Evolutionary conservation across 2,888 invertebrate genomes (phyloP), one percentile per base, ranked within the genome.

Genomic region (Agrilus cyanescens): DNA sequence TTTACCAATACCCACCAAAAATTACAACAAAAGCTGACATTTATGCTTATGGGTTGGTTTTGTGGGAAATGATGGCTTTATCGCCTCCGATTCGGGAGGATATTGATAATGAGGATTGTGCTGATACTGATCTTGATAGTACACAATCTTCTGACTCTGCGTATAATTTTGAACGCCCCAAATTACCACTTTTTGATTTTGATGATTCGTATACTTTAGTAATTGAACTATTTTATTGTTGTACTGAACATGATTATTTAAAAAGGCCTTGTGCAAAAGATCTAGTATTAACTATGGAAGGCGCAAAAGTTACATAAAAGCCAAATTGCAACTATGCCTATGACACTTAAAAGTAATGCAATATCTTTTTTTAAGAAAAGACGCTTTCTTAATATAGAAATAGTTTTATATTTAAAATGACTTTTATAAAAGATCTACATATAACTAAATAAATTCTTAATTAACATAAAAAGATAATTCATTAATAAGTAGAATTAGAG

Each of bases 61-160:
- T 88, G 18, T 88, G 84, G 78, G 88, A 89, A 71, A 88, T 86
- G 77, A 68, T 89, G 61, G 74, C 85, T 0, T 67, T 87, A 3
- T 68, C 72, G 40, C 74, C 81, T 0, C 89, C 88, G 0, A 82
- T 83, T 57, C 60, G 72, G 0, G 65, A 69, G 12, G 54, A 58
- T 37, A 53, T 56, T 16, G 50, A 54, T 12, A 41, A 53, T 25
- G 46, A 46, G 12, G 61, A 58, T 4, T 62, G 55, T 60, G 69
- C 66, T 57, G 67, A 67, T 67, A 40, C 56, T 56, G 52, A 43
- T 30, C 40, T 43, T 2, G 49, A 48, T 10, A 25, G 10, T 10
- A 25, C 25, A 25, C 25, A 25, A 4, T 25, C 25, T 10, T 25
- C 25, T 40, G 38, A 41, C 37, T 39, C 36, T 10, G 8, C 10